Conservation (phyloP, 2,888 invertebrate genomes). For the Drosophila pseudotalamancana region DNA sequence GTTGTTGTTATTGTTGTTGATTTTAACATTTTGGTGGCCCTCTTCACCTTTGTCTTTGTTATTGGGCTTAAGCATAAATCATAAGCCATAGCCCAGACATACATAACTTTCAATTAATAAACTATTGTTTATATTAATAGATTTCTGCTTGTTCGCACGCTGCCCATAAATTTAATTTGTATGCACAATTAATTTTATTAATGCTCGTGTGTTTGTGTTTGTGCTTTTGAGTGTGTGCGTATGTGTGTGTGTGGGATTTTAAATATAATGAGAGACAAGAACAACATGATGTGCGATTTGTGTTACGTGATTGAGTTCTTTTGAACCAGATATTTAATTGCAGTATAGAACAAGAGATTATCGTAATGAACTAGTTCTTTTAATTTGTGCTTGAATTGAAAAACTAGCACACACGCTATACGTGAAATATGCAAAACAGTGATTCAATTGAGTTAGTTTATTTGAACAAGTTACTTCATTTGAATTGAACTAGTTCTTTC, state of each 20-base stretch:
- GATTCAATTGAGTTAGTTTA: background rate
- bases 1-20: slow-evolving; percentile 11
- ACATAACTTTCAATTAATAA: slow-evolving; percentile 76
- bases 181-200: slow-evolving; percentile 67
- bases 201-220: background rate
- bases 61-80: slow-evolving; percentile 56
- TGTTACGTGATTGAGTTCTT: background rate
- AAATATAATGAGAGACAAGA: background rate
- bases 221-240: background rate
- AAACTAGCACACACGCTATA: too few relatives aligned
- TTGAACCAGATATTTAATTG: background rate
- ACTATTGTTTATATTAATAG: slow-evolving; percentile 76
- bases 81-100: slow-evolving; percentile 39
- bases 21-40: slow-evolving; percentile 10
- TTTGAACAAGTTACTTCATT: background rate
- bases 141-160: slow-evolving; percentile 41
- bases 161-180: slow-evolving; percentile 57
- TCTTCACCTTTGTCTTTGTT: slow-evolving; percentile 13
- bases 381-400: too few relatives aligned
- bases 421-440: too few relatives aligned
- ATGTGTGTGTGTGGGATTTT: slow-evolving; percentile 10
- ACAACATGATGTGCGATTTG: background rate
- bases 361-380: background rate
- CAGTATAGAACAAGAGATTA: too few relatives aligned
- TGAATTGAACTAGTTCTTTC: background rate